Percentiles rank a stretch among this genome's conserved stretches.
phyloP scores from a whole-genome alignment of 2,113 vertebrate genomes.

The Hystrix brachyura region DNA sequence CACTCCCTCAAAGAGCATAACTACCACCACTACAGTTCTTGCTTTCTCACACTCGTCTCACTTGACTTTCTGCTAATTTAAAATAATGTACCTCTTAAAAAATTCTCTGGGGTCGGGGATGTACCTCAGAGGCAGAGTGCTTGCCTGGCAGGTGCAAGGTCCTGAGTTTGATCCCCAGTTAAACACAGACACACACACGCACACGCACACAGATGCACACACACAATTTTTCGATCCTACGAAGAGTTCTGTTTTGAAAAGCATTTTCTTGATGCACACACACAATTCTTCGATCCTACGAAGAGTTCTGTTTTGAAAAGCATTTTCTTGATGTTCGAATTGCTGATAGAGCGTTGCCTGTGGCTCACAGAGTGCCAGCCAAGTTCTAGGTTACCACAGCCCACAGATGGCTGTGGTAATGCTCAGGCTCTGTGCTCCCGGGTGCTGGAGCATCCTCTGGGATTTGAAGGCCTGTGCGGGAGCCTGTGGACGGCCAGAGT shows the following conservation, averaged over 20 bases:
- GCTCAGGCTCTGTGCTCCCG: background rate
- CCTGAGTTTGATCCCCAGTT: background rate
- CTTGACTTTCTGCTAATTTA: background rate
- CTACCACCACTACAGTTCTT: background rate
- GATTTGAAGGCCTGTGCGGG: background rate
- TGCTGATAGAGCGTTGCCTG: background rate
- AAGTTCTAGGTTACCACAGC: background rate
- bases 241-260: background rate
- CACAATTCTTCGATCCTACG: background rate
- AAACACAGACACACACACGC: background rate
- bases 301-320: background rate
- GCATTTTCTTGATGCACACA: background rate
- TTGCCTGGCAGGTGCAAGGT: background rate
- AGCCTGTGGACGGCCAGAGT: background rate
- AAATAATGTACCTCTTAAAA: slow-evolving; percentile 1
- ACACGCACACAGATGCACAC: background rate
- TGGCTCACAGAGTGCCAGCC: background rate
- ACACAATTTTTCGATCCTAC: background rate
- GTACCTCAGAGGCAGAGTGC: background rate
- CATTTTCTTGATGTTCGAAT: slow-evolving; percentile 32
- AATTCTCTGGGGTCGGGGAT: background rate
- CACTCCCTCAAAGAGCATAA: background rate
- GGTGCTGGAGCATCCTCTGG: background rate
- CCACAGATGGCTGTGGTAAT: accelerated
- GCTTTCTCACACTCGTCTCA: background rate